These are phyloP conservation scores for Drosophila multiciliata DNA, from an alignment of 2,888 invertebrate species.

Conservation along the genomic window DNA sequence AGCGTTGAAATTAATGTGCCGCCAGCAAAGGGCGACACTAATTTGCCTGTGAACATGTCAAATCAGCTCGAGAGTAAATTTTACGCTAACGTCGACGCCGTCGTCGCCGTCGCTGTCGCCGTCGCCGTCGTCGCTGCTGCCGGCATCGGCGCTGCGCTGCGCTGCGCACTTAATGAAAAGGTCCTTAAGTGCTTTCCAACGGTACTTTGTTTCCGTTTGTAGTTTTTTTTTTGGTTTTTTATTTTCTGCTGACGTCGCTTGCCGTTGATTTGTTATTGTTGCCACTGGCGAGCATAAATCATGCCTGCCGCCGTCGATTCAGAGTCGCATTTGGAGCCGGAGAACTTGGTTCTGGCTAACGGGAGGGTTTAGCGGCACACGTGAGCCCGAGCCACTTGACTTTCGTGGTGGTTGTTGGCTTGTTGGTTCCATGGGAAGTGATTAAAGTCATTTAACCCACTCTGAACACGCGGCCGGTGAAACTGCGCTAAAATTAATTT, in stretches of 20 bases:
- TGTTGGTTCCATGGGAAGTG: conserved; percentile 70
- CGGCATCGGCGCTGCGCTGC: conserved; percentile 15
- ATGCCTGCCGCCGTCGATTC: conserved; percentile 51
- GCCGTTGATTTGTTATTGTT: conserved; percentile 77
- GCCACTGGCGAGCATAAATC: conserved; percentile 80
- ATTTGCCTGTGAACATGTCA: conserved; percentile 82
- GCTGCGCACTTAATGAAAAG: conserved; percentile 80
- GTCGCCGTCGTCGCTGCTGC: background rate
- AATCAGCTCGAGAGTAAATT: conserved; percentile 77
- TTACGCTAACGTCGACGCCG: conserved; percentile 60
- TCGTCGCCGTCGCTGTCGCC: background rate
- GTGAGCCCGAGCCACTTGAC: conserved; percentile 69
- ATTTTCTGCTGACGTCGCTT: conserved; percentile 48
- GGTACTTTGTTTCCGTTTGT: conserved; percentile 84
- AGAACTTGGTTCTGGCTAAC: background rate
- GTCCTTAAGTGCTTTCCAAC: conserved; percentile 83
- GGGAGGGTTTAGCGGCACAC: conserved; percentile 54
- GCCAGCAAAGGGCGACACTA: conserved; percentile 75
- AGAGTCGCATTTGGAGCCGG: background rate
- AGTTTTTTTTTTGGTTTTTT: conserved; percentile 45
- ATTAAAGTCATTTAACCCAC: conserved; percentile 83
- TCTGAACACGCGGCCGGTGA: conserved; percentile 51
- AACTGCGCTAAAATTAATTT: conserved; percentile 75
- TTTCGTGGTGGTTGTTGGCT: conserved; percentile 26
- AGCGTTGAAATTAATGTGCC: conserved; percentile 75